Conservation (phyloP, 1,140 invertebrate genomes). For the Brachionus plicatilis region DNA sequence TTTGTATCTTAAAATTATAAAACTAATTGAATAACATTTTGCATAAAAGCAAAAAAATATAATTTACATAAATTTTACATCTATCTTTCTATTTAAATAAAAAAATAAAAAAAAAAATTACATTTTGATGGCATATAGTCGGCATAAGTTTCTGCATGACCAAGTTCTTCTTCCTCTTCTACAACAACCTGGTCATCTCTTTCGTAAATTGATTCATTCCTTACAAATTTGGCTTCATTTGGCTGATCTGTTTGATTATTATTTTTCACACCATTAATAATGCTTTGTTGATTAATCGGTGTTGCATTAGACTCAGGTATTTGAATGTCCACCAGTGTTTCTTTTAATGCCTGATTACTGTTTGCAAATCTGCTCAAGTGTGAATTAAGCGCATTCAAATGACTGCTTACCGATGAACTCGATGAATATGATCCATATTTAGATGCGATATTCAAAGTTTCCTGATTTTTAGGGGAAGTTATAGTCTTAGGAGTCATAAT, state of each 20-base stretch:
- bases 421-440: not conserved
- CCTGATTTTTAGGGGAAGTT: not conserved
- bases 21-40: no score
- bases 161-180: conserved; percentile 34
- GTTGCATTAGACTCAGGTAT: no score
- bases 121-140: conserved; percentile 95
- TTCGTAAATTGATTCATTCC: not conserved
- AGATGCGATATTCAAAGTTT: not conserved
- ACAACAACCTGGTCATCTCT: not conserved
- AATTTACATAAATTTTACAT: not conserved
- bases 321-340: not conserved
- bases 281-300: not conserved
- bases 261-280: not conserved
- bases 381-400: conserved; percentile 16
- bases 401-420: not conserved
- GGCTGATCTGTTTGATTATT: not conserved
- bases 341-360: not conserved
- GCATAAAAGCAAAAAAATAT: not conserved
- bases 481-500: not conserved
- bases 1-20: no score
- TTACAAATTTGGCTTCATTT: not conserved
- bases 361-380: not conserved
- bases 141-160: conserved; percentile 81
- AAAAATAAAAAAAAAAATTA: conserved; percentile 53
- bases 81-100: not conserved